These are phyloP conservation scores for Chaitophorus viminalis DNA, from an alignment of 2,888 invertebrate genomes.

Conservation along the genomic window DNA sequence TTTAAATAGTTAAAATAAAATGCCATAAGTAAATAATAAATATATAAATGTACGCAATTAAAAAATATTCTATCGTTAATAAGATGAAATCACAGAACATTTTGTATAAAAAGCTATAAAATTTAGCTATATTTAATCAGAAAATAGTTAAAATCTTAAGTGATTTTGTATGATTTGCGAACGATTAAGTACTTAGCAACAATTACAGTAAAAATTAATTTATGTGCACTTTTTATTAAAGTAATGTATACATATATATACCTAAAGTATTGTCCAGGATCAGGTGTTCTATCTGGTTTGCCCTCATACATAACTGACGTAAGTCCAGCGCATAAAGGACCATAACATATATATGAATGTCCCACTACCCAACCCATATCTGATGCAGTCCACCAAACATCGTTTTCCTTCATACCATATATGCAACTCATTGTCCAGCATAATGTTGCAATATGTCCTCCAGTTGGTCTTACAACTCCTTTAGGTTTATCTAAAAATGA, in stretches of 20 bases:
- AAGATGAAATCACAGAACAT: too few species aligned
- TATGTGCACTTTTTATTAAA: neutral
- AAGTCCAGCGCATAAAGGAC: slow-evolving; percentile 82
- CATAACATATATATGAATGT: slow-evolving; percentile 94
- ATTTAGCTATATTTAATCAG: too few species aligned
- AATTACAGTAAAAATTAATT: too few species aligned
- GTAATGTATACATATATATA: slow-evolving; percentile 71
- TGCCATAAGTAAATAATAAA: too few species aligned
- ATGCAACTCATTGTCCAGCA: slow-evolving; percentile 86
- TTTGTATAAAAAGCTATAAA: too few species aligned
- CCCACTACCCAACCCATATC: slow-evolving; percentile 94
- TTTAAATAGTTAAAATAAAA: too few species aligned
- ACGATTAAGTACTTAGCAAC: neutral
- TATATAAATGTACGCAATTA: too few species aligned
- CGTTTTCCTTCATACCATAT: slow-evolving; percentile 81
- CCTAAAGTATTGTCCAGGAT: slow-evolving; percentile 92
- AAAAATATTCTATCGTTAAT: too few species aligned
- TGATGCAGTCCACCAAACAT: slow-evolving; percentile 92
- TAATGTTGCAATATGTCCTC: slow-evolving; percentile 85
- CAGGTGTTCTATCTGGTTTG: slow-evolving; percentile 93
- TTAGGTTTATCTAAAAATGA: slow-evolving; percentile 72
- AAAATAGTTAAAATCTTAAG: neutral
- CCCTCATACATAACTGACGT: slow-evolving; percentile 90
- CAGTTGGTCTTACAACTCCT: slow-evolving; percentile 88
- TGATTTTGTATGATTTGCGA: neutral